These are phyloP conservation scores for Eledona agricola DNA, from an alignment of 2,888 invertebrate species.

Conservation along the genomic window DNA sequence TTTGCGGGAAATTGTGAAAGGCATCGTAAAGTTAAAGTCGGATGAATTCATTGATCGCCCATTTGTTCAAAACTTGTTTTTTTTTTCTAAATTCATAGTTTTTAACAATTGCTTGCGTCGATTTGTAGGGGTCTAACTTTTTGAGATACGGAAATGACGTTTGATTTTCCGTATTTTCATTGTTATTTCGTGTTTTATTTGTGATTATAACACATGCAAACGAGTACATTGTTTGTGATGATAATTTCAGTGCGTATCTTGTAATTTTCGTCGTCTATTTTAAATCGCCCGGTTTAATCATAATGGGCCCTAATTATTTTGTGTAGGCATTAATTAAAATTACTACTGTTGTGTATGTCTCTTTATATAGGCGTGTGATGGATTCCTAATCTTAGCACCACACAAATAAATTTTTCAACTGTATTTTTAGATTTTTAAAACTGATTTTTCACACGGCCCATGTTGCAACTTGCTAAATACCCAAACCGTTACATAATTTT, in stretches of 20 bases:
- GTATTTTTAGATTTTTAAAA: conserved; percentile 9
- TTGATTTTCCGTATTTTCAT: conserved; percentile 4
- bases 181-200: conserved; percentile 15
- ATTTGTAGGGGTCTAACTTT: conserved; percentile 1
- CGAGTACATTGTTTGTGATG: conserved; percentile 20
- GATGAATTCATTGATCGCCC: no score
- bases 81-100: no score
- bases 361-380: neutral
- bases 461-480: no score
- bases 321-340: conserved; percentile 26
- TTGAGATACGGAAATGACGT: conserved; percentile 7
- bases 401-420: conserved; percentile 8
- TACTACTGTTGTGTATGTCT: conserved; percentile 2
- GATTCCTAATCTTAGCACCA: conserved; percentile 1
- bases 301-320: conserved; percentile 21
- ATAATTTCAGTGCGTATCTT: conserved; percentile 22
- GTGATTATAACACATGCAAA: conserved; percentile 16
- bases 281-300: conserved; percentile 17
- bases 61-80: no score
- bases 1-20: no score
- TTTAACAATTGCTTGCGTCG: no score
- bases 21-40: no score
- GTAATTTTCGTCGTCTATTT: conserved; percentile 24
- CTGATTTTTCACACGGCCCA: no score
- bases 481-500: no score